phyloP scores from a whole-genome alignment of 2,113 vertebrate genomes.

The Trogon surrucura region DNA sequence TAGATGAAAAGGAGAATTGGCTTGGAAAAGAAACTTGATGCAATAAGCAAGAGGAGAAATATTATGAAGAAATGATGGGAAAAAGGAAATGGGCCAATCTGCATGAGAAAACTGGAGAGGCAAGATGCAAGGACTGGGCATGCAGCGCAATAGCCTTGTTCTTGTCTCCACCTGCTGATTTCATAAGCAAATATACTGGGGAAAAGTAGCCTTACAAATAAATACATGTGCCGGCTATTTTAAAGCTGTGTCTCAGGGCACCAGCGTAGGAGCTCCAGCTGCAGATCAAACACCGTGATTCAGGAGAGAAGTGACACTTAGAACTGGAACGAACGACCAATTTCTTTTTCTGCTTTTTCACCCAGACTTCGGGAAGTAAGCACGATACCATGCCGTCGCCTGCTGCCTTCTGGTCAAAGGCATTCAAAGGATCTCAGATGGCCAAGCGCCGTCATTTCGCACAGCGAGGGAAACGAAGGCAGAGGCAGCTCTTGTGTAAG shows the following conservation, averaged over 20 bases:
- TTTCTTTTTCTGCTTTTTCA: neutral
- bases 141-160: neutral
- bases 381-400: neutral
- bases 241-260: neutral
- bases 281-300: neutral
- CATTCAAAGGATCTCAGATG: fast-evolving
- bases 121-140: neutral
- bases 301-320: neutral
- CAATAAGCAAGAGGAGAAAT: neutral
- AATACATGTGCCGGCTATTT: too few species aligned
- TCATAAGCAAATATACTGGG: neutral
- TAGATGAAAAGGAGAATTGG: neutral
- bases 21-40: neutral
- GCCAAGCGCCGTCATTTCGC: fast-evolving
- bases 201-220: neutral
- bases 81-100: neutral
- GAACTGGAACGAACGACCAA: neutral
- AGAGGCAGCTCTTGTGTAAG: neutral
- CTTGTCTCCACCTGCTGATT: constrained; percentile 53
- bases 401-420: neutral
- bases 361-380: neutral
- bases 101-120: neutral
- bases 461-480: neutral
- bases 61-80: neutral
- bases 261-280: neutral